Evolutionary conservation across 2,888 invertebrate genomes (phyloP).

Genomic region (Erebia epiphron): DNA sequence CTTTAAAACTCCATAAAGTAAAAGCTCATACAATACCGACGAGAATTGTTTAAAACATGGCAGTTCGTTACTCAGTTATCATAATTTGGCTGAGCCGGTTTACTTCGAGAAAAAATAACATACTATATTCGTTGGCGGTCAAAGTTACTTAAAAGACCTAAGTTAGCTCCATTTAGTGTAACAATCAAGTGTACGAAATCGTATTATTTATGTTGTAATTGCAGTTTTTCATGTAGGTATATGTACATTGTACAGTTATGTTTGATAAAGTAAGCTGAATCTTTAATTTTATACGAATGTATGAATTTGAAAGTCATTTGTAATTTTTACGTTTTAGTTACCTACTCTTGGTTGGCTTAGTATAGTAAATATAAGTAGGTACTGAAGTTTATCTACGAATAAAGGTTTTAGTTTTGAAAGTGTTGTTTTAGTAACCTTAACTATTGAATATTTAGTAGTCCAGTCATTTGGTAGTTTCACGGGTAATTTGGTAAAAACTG

Average conservation of each 20-base stretch:
- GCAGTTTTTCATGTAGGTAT: background rate
- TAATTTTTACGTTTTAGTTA: constrained; percentile 1
- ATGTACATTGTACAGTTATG: background rate
- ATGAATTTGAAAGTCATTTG: background rate
- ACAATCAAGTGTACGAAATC: background rate
- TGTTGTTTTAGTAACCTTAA: constrained; percentile 10
- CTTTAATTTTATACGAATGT: background rate
- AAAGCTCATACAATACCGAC: too few species aligned
- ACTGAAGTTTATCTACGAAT: constrained; percentile 12
- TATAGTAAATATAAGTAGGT: background rate
- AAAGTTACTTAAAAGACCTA: background rate
- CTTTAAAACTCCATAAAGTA: too few species aligned
- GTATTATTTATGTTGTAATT: background rate
- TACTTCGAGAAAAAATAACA: too few species aligned
- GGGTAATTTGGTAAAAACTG: too few species aligned
- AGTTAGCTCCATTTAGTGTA: background rate
- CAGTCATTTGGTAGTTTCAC: too few species aligned
- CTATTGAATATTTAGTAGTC: background rate
- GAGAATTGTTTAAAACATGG: too few species aligned
- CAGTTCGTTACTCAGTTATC: too few species aligned
- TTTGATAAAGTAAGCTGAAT: background rate
- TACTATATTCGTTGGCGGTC: background rate
- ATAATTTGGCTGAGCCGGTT: too few species aligned
- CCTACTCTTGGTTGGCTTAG: background rate
- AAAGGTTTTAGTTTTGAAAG: constrained; percentile 18